Conservation (phyloP, 2,888 invertebrate species). For the Pseudolycoriella hygida region DNA sequence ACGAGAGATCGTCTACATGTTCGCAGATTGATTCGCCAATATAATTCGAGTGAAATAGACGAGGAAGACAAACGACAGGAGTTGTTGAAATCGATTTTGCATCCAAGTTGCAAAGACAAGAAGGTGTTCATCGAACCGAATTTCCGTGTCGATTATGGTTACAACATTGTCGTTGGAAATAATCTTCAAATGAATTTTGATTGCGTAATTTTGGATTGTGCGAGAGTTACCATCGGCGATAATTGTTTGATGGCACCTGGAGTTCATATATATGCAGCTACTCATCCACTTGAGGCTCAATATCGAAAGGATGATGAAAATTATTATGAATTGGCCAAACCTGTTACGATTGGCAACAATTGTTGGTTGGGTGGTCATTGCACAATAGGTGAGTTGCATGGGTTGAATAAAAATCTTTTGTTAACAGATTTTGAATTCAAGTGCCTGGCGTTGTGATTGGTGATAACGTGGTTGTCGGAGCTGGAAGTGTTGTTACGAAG, state of each 20-base stretch:
- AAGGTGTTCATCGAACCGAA: background rate
- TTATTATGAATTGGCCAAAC: constrained; percentile 2
- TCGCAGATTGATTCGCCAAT: background rate
- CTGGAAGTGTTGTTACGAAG: too few relatives aligned
- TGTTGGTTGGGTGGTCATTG: constrained; percentile 1
- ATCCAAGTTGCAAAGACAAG: background rate
- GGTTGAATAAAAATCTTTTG: too few relatives aligned
- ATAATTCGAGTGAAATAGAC: background rate
- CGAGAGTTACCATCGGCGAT: background rate
- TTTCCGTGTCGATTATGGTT: constrained; percentile 1
- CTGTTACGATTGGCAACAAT: constrained; percentile 2
- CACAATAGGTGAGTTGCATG: too few relatives aligned
- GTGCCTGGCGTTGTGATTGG: too few relatives aligned
- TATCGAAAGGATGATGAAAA: background rate
- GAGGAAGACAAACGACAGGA: background rate
- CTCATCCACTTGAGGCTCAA: background rate
- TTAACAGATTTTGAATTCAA: too few relatives aligned
- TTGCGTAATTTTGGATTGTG: constrained; percentile 2
- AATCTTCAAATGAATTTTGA: background rate
- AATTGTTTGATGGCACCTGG: constrained; percentile 2
- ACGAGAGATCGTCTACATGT: background rate
- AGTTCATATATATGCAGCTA: constrained; percentile 3
- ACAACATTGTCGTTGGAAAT: background rate
- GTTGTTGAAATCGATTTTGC: background rate
- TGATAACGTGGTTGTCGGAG: too few relatives aligned